Percentiles rank a stretch among this genome's conserved stretches.
Conservation (phyloP, 2,113 vertebrate genomes). For the Benitochromis conjunctus region DNA sequence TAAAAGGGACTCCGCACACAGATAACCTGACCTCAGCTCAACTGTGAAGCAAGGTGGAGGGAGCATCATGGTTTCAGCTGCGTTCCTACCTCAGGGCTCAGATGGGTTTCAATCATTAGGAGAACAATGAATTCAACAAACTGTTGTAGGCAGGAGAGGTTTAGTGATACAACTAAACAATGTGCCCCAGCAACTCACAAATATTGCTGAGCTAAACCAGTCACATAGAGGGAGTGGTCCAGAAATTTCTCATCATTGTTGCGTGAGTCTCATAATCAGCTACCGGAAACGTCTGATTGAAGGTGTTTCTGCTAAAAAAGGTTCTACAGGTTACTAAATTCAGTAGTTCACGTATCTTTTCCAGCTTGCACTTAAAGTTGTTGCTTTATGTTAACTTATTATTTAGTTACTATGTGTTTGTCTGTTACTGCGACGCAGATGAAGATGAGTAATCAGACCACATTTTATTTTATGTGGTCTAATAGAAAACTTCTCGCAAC, state of each 20-base stretch:
- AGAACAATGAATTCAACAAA: fast-evolving
- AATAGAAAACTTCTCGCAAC: not conserved
- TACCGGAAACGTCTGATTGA: not conserved
- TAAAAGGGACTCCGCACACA: not conserved
- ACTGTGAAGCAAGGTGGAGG: not conserved
- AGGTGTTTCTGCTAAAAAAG: not conserved
- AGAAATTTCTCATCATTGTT: not conserved
- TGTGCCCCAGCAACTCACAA: not conserved
- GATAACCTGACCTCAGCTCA: not conserved
- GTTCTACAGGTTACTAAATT: not conserved
- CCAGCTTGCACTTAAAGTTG: not conserved
- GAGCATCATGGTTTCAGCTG: not conserved
- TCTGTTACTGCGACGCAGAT: not conserved
- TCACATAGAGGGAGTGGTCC: not conserved
- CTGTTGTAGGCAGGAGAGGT: not conserved
- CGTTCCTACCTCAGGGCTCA: not conserved
- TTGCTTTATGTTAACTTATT: not conserved
- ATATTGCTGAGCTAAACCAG: not conserved
- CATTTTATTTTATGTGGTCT: not conserved
- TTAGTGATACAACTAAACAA: not conserved
- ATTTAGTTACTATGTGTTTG: not conserved
- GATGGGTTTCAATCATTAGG: not conserved
- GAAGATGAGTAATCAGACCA: not conserved
- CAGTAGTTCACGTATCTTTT: not conserved
- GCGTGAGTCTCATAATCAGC: not conserved